Conservation (phyloP, 2,888 invertebrate genomes). For the Lasioglossum vierecki region DNA sequence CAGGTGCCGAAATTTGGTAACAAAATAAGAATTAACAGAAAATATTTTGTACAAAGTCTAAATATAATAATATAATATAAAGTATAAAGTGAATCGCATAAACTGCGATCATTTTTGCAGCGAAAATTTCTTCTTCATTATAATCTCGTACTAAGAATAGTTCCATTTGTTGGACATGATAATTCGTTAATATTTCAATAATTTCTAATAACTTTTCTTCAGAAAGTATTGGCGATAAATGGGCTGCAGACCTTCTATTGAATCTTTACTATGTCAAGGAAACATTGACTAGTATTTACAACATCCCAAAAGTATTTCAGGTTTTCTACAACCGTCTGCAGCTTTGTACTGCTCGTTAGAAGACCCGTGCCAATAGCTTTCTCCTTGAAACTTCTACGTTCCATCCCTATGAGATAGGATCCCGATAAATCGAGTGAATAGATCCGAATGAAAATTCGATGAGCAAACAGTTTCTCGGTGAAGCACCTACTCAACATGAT, state of each 20-base stretch:
- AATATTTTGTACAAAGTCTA: background rate
- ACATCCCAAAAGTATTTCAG: background rate
- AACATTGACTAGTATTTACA: background rate
- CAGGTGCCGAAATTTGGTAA: background rate
- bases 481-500: conserved; percentile 3
- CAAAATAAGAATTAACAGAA: background rate
- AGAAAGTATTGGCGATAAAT: no score
- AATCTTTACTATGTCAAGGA: background rate
- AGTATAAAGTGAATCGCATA: background rate
- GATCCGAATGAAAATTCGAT: conserved; percentile 10
- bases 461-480: background rate
- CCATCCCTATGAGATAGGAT: background rate
- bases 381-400: background rate
- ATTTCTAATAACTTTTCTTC: background rate
- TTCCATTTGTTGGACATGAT: no score
- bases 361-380: background rate
- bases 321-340: background rate
- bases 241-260: no score
- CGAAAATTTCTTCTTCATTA: no score
- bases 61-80: no score
- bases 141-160: no score
- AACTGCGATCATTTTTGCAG: background rate
- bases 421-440: background rate
- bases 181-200: no score
- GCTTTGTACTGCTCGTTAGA: background rate